Evolutionary conservation across 2,113 vertebrate genomes (phyloP).

Genomic region (Ia io): DNA sequence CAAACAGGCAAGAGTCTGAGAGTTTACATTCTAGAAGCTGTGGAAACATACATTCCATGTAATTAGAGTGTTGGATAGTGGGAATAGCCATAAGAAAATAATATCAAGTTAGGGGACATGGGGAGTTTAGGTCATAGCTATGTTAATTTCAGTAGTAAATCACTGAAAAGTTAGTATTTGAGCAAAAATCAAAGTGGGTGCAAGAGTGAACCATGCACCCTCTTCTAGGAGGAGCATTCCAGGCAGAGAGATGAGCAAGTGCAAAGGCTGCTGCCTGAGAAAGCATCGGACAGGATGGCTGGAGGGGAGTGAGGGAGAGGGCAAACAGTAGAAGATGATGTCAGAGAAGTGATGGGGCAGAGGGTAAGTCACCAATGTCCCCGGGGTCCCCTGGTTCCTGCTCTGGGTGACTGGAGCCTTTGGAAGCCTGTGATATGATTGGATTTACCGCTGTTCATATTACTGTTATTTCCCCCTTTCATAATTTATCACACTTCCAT

Average conservation of each 20-base stretch:
- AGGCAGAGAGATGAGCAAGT: too few relatives aligned
- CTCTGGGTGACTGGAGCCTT: background rate
- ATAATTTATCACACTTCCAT: background rate
- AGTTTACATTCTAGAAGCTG: background rate
- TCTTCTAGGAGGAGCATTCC: background rate
- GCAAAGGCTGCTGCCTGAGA: background rate
- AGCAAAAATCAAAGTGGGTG: background rate
- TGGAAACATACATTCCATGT: background rate
- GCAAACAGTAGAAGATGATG: background rate
- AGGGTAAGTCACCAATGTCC: background rate
- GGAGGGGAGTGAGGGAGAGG: too few relatives aligned
- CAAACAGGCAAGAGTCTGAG: background rate
- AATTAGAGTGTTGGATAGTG: background rate
- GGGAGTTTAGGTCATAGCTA: background rate
- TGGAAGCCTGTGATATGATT: background rate
- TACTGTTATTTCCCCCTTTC: too few relatives aligned
- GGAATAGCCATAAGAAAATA: background rate
- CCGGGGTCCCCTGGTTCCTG: background rate
- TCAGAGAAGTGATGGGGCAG: background rate
- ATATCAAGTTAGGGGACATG: background rate
- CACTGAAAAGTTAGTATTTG: background rate
- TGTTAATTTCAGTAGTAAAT: background rate
- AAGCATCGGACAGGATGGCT: background rate
- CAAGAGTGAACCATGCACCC: background rate
- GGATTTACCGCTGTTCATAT: background rate